phyloP scores from a whole-genome alignment of 2,888 invertebrate genomes.

The Amorpha juglandis region DNA sequence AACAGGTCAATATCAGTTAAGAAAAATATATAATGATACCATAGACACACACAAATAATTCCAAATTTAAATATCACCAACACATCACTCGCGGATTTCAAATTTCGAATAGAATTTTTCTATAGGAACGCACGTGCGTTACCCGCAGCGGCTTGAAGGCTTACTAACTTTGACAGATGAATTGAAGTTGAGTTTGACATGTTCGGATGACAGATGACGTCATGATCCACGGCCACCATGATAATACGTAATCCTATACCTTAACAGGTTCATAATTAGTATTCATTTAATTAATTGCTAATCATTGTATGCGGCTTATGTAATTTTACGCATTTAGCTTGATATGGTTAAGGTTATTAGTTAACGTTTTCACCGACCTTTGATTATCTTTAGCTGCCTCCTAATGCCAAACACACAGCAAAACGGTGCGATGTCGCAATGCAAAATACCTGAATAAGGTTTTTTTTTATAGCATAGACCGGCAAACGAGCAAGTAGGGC shows the following conservation, averaged over 20 bases:
- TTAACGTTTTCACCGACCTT: no score
- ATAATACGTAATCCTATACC: background rate
- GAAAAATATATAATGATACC: background rate
- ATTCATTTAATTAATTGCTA: background rate
- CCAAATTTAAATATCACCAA: background rate
- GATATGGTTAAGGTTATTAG: no score
- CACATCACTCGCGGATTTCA: conserved; percentile 3
- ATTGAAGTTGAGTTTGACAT: background rate
- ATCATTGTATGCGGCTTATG: background rate
- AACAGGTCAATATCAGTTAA: background rate
- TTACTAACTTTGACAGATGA: background rate
- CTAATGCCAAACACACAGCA: no score
- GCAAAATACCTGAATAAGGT: no score
- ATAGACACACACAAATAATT: background rate
- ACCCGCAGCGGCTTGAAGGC: background rate
- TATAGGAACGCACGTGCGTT: background rate
- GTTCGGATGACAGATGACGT: background rate
- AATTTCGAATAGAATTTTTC: background rate
- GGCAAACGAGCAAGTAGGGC: no score
- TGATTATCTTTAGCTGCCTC: no score
- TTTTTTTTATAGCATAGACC: no score
- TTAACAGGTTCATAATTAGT: background rate
- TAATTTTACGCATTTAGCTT: background rate
- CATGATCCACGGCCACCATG: background rate
- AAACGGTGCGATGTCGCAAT: no score